Percentiles rank a stretch among this genome's conserved stretches.
Conservation (phyloP, 2,113 vertebrate genomes). For the Tragelaphus imberbis region DNA sequence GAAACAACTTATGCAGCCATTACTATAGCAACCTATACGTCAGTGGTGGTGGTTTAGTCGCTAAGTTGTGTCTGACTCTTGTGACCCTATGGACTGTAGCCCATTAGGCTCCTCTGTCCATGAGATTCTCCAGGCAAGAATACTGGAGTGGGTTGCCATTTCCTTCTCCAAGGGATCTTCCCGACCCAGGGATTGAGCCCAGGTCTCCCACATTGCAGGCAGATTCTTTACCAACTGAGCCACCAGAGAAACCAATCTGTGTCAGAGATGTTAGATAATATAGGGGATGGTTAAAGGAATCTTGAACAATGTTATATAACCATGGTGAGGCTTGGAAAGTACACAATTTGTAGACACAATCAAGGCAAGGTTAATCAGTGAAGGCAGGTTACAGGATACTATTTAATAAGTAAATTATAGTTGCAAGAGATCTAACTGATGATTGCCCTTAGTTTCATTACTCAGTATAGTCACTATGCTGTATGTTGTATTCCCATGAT, state of each 20-base stretch:
- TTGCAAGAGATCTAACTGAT: not conserved
- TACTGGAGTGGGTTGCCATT: not conserved
- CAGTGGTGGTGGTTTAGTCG: not conserved
- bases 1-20: not conserved
- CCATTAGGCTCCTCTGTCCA: not conserved
- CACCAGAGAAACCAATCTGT: not conserved
- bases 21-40: not conserved
- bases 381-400: not conserved
- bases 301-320: not conserved
- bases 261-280: not conserved
- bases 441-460: not conserved
- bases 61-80: not conserved
- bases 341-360: not conserved
- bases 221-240: not conserved
- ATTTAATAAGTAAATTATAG: not conserved
- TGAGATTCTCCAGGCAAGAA: not conserved
- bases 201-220: not conserved
- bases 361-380: not conserved
- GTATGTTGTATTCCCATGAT: not conserved
- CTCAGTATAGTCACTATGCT: not conserved
- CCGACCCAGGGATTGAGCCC: not conserved
- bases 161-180: not conserved
- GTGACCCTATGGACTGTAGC: not conserved
- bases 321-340: not conserved
- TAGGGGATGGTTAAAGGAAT: not conserved